phyloP scores from a whole-genome alignment of 2,113 vertebrate genomes.

The Cygnus buccinator region DNA sequence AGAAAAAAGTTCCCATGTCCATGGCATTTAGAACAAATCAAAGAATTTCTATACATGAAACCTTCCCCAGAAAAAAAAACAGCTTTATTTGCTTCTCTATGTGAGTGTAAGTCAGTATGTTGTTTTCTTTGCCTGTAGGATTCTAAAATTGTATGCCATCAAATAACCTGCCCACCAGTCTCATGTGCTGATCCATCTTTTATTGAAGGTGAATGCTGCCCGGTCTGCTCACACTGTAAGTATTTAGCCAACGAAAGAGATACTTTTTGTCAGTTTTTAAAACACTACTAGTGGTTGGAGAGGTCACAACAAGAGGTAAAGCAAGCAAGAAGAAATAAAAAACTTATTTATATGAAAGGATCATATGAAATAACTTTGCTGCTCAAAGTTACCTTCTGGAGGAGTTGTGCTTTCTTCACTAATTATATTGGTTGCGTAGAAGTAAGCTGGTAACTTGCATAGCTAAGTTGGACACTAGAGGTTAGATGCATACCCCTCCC shows the following conservation, averaged over 20 bases:
- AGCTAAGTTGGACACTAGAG: neutral
- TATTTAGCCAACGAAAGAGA: constrained; percentile 22
- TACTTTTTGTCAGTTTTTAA: neutral
- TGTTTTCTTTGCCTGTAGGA: constrained; percentile 77
- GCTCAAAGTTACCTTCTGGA: neutral
- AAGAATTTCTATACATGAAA: neutral
- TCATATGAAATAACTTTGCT: neutral
- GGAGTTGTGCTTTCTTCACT: neutral
- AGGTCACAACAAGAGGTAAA: neutral
- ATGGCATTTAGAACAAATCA: neutral
- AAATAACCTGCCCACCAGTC: constrained; percentile 91
- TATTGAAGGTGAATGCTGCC: constrained; percentile 93
- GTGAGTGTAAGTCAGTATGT: neutral
- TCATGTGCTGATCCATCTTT: constrained; percentile 89
- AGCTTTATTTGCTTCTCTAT: neutral
- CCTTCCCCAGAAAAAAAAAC: neutral
- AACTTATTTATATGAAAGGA: neutral
- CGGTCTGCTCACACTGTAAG: constrained; percentile 88
- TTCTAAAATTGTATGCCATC: constrained; percentile 93
- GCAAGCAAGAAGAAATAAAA: neutral
- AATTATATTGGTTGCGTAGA: neutral
- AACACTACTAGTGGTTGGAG: neutral
- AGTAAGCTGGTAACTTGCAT: neutral
- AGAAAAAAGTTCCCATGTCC: neutral
- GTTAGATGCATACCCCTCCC: neutral